These are phyloP conservation scores for Sarcophaga subvicina DNA, from an alignment of 2,888 invertebrate genomes.

Conservation along the genomic window DNA sequence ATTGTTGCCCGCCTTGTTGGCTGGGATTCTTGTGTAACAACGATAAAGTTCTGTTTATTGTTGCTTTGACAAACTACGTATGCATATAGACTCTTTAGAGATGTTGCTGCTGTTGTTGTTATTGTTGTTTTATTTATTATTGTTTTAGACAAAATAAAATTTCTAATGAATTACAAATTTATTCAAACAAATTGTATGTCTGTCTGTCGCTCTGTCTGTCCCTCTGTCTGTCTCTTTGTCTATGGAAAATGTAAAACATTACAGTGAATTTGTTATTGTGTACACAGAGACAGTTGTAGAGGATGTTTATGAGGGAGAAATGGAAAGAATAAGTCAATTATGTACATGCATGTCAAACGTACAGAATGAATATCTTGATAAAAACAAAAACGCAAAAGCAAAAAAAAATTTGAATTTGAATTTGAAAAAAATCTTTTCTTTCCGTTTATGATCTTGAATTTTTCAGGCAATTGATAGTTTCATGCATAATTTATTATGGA, in stretches of 20 bases:
- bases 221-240: too few species aligned
- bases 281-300: too few species aligned
- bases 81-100: not conserved
- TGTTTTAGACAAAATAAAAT: not conserved
- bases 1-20: not conserved
- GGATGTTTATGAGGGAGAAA: too few species aligned
- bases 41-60: not conserved
- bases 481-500: not conserved
- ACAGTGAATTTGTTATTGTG: too few species aligned
- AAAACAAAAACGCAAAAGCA: not conserved
- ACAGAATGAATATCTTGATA: not conserved
- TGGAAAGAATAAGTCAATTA: conserved; percentile 11
- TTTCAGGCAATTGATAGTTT: not conserved
- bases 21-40: not conserved
- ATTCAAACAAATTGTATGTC: not conserved
- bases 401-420: too few species aligned
- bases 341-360: conserved; percentile 3
- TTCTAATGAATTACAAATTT: not conserved
- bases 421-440: not conserved
- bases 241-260: too few species aligned
- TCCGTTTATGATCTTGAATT: not conserved
- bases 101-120: not conserved
- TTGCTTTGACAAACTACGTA: not conserved
- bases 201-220: too few species aligned
- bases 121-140: not conserved